phyloP scores from a whole-genome alignment of 2,888 invertebrate species.

The Aromia moschata region DNA sequence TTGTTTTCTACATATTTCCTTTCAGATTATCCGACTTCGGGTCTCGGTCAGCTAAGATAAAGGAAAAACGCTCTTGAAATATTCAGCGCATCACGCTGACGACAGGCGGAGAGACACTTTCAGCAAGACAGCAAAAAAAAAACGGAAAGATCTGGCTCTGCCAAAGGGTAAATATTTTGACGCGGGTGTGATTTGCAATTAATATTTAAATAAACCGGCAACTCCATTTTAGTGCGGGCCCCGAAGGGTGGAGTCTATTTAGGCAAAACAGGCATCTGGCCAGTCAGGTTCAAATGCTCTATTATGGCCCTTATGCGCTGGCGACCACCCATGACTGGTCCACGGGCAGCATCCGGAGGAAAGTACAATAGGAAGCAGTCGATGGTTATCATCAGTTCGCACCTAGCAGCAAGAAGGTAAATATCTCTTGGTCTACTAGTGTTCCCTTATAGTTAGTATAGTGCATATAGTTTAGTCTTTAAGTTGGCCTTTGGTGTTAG shows the following conservation, averaged over 20 bases:
- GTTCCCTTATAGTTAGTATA: not conserved
- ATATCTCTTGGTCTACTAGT: not conserved
- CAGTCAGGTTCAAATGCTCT: slow-evolving; percentile 51
- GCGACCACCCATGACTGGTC: slow-evolving; percentile 34
- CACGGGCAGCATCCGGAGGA: slow-evolving; percentile 16
- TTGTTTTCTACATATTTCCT: no score
- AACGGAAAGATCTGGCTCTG: slow-evolving; percentile 40
- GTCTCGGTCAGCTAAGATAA: not conserved
- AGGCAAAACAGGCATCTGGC: slow-evolving; percentile 48
- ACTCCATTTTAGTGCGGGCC: slow-evolving; percentile 55
- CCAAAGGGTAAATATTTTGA: slow-evolving; percentile 51
- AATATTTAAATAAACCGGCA: slow-evolving; percentile 52
- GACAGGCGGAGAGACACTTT: slow-evolving; percentile 26
- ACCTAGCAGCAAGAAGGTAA: slow-evolving; percentile 29
- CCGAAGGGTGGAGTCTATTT: slow-evolving; percentile 54
- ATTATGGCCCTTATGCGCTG: slow-evolving; percentile 45
- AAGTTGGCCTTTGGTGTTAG: no score
- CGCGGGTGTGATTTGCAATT: slow-evolving; percentile 52
- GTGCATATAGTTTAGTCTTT: no score
- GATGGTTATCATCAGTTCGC: slow-evolving; percentile 24
- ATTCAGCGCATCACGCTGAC: slow-evolving; percentile 30
- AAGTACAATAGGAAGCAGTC: slow-evolving; percentile 29
- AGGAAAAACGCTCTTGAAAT: slow-evolving; percentile 26
- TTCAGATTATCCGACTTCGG: not conserved
- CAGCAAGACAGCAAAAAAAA: slow-evolving; percentile 37